phyloP scores from a whole-genome alignment of 2,888 invertebrate species.

The Callyntrura sp. region DNA sequence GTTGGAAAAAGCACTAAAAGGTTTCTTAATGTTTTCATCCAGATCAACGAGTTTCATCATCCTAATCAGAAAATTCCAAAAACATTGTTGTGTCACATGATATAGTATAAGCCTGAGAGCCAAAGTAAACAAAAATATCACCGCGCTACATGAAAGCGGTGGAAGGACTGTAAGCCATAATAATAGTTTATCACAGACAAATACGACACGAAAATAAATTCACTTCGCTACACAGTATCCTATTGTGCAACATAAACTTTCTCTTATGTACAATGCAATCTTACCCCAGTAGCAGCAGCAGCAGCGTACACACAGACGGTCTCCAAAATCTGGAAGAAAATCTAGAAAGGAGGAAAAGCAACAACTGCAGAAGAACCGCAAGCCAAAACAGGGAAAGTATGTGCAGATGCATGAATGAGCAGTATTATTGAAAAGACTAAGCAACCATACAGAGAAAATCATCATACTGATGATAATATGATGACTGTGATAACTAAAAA shows the following conservation, averaged over 20 bases:
- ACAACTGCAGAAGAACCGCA: conserved; percentile 71
- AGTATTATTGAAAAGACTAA: conserved; percentile 70
- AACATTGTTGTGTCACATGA: neutral
- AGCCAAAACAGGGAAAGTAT: conserved; percentile 65
- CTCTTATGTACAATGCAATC: neutral
- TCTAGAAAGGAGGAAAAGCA: conserved; percentile 35
- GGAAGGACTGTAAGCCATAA: neutral
- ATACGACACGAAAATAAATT: conserved; percentile 37
- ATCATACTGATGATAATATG: conserved; percentile 59
- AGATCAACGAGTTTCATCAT: conserved; percentile 31
- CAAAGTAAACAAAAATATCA: conserved; percentile 39
- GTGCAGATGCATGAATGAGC: conserved; percentile 74
- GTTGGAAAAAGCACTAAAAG: neutral
- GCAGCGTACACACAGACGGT: too few relatives aligned
- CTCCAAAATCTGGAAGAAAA: conserved; percentile 31
- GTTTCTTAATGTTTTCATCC: conserved; percentile 21
- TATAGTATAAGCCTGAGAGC: neutral
- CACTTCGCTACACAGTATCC: conserved; percentile 26
- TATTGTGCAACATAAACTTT: neutral
- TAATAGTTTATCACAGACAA: conserved; percentile 30
- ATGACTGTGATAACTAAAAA: conserved; percentile 21
- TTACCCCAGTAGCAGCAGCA: neutral
- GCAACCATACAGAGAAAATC: conserved; percentile 59
- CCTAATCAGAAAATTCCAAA: conserved; percentile 20
- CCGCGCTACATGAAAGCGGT: neutral